A percentile compares a stretch with the other conserved stretches of the same genome.
phyloP scores from a whole-genome alignment of 2,888 invertebrate genomes.

The Cryptosula pallasiana region DNA sequence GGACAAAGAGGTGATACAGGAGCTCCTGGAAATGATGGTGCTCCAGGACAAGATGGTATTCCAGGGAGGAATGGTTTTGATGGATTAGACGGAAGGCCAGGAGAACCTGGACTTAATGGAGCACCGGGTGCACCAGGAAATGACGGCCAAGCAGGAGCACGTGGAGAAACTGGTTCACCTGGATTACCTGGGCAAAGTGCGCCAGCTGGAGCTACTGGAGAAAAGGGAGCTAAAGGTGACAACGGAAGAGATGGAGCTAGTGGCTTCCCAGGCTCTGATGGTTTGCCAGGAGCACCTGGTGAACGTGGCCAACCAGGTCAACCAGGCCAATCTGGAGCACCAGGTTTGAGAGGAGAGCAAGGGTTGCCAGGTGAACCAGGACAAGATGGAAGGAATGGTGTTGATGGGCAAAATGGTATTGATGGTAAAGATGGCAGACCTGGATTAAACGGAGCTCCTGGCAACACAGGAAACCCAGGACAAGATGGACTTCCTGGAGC shows the following conservation, averaged over 20 bases:
- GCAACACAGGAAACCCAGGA: background rate
- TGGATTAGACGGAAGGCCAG: conserved; percentile 26
- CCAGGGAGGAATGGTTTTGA: conserved; percentile 26
- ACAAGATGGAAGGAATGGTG: background rate
- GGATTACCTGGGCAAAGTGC: conserved; percentile 31
- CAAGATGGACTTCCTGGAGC: conserved; percentile 6
- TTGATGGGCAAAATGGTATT: background rate
- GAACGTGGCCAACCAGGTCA: background rate
- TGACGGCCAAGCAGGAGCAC: conserved; percentile 26
- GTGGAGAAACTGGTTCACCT: conserved; percentile 28
- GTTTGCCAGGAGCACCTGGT: conserved; percentile 24
- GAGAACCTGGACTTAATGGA: conserved; percentile 27
- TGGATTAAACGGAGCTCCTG: background rate
- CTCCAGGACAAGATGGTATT: conserved; percentile 27
- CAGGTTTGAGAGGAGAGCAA: conserved; percentile 4
- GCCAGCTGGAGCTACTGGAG: conserved; percentile 27
- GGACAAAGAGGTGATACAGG: conserved; percentile 32
- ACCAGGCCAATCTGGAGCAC: conserved; percentile 21
- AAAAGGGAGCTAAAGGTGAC: conserved; percentile 25
- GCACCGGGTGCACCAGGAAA: conserved; percentile 27
- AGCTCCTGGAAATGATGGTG: conserved; percentile 28
- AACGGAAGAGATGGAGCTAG: conserved; percentile 23
- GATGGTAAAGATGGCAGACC: conserved; percentile 3
- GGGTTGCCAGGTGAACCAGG: conserved; percentile 11
- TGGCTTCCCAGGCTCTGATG: conserved; percentile 24